Evolutionary conservation across 2,797 vertebrate species (phyloP).

Genomic region (Fistularia tabacaria): DNA sequence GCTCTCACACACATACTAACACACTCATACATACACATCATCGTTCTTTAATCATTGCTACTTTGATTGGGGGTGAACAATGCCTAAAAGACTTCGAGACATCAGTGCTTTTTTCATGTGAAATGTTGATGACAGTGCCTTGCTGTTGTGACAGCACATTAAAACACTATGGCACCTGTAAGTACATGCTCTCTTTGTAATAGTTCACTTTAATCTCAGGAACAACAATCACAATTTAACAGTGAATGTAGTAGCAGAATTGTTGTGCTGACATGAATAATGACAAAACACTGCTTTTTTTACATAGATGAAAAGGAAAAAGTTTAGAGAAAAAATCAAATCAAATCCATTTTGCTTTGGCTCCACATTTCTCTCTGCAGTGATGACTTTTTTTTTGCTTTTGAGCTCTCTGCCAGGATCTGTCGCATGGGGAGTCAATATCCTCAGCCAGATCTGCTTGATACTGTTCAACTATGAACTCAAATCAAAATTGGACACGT

Average conservation of each 20-base stretch:
- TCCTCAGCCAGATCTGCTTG: constrained; percentile 43
- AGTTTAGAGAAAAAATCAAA: constrained; percentile 41
- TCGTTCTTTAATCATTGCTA: constrained; percentile 48
- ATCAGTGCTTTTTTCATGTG: constrained; percentile 26
- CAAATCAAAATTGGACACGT: constrained; percentile 52
- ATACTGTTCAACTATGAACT: constrained; percentile 54
- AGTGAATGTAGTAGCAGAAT: constrained; percentile 41
- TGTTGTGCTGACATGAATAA: constrained; percentile 44
- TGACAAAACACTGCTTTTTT: constrained; percentile 51
- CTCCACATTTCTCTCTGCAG: constrained; percentile 35
- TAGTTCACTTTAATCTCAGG: constrained; percentile 61
- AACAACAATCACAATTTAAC: constrained; percentile 51
- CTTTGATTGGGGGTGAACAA: constrained; percentile 45
- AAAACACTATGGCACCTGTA: constrained; percentile 58
- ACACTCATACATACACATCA: constrained; percentile 19
- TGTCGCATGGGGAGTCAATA: constrained; percentile 46
- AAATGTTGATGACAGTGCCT: constrained; percentile 42
- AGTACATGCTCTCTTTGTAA: constrained; percentile 52
- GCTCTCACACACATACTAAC: constrained; percentile 11
- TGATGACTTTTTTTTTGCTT: constrained; percentile 42
- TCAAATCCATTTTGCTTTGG: constrained; percentile 49
- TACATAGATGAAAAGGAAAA: constrained; percentile 51
- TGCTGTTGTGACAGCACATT: constrained; percentile 59
- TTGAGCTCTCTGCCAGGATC: constrained; percentile 50
- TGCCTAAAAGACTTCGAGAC: constrained; percentile 32